These are phyloP conservation scores for Gouania willdenowi DNA, from an alignment of 2,797 vertebrate species.

Conservation along the genomic window DNA sequence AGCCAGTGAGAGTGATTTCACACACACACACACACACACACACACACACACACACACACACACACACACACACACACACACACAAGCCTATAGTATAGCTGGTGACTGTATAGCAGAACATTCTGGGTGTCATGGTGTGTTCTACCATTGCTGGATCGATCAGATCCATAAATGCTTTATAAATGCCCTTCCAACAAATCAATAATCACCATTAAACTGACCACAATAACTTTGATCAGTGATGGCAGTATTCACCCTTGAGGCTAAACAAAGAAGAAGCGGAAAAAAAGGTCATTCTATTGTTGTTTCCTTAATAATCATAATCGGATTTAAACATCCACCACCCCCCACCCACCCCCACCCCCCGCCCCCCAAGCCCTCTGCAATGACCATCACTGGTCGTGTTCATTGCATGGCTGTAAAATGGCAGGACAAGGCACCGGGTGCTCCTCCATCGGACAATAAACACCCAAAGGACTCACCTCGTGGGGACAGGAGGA, in stretches of 20 bases:
- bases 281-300: constrained; percentile 59
- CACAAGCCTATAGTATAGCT: too few species aligned
- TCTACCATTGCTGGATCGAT: too few species aligned
- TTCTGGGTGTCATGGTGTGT: too few species aligned
- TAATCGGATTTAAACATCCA: constrained; percentile 72
- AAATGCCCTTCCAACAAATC: constrained; percentile 25
- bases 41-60: too few species aligned
- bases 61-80: too few species aligned
- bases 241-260: constrained; percentile 25
- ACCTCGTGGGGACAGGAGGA: constrained; percentile 70
- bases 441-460: constrained; percentile 33
- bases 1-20: constrained; percentile 36
- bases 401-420: constrained; percentile 15
- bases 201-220: constrained; percentile 5
- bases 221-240: constrained; percentile 29
- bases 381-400: constrained; percentile 2
- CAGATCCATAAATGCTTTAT: constrained; percentile 17
- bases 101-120: too few species aligned
- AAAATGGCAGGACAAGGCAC: constrained; percentile 25
- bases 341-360: constrained; percentile 22
- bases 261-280: constrained; percentile 62
- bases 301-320: constrained; percentile 56
- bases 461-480: constrained; percentile 61
- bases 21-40: constrained; percentile 30
- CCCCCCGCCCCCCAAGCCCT: constrained; percentile 16